These are phyloP conservation scores for Alligator mississippiensis DNA, from an alignment of 2,113 vertebrate species.

Conservation along the genomic window DNA sequence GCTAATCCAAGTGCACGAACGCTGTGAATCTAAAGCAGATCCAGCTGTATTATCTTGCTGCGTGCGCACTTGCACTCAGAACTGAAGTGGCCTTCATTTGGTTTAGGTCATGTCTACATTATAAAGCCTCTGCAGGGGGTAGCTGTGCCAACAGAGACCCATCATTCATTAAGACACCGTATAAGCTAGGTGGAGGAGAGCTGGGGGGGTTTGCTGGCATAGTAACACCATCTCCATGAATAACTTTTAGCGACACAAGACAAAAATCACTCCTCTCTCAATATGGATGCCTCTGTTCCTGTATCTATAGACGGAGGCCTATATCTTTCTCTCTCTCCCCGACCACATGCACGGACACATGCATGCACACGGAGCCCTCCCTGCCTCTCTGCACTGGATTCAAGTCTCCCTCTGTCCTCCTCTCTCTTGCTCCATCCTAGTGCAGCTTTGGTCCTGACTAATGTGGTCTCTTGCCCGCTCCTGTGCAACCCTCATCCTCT, in stretches of 20 bases:
- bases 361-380: no score
- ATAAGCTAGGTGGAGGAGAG: no score
- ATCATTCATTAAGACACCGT: no score
- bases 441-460: no score
- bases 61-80: not conserved
- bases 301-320: not conserved
- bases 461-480: no score
- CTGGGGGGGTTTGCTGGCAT: not conserved
- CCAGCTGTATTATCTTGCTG: not conserved
- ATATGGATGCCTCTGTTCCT: not conserved
- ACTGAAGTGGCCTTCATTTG: not conserved
- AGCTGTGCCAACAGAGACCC: not conserved
- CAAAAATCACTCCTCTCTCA: no score
- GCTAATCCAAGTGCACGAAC: not conserved
- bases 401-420: not conserved
- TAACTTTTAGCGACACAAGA: not conserved
- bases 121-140: not conserved
- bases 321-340: not conserved
- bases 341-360: no score
- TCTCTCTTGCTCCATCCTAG: not conserved
- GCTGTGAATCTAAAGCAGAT: not conserved
- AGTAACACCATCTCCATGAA: not conserved
- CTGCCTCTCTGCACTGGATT: not conserved
- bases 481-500: no score
- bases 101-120: not conserved